Percentiles rank a stretch among this genome's conserved stretches.
Conservation (phyloP, 2,888 invertebrate genomes). For the Mesorhabditis sp. region DNA sequence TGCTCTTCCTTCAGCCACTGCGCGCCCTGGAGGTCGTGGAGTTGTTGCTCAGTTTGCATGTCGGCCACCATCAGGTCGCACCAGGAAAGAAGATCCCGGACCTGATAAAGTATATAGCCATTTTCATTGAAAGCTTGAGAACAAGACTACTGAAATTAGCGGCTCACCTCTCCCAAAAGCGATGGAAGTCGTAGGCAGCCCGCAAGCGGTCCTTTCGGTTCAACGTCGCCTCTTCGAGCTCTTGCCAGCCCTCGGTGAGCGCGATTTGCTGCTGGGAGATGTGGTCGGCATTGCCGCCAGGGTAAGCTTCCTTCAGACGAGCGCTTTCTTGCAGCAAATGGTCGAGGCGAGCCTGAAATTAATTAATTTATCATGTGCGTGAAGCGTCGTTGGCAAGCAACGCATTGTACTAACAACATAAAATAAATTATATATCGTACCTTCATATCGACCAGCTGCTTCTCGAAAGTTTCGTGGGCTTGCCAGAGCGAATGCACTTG, state of each 20-base stretch:
- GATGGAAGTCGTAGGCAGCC: slow-evolving; percentile 82
- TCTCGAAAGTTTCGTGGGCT: slow-evolving; percentile 86
- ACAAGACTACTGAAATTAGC: too few species aligned
- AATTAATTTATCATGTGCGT: too few species aligned
- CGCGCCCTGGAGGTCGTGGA: slow-evolving; percentile 65
- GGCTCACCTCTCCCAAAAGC: slow-evolving; percentile 74
- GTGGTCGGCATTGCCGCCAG: slow-evolving; percentile 76
- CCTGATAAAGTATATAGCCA: slow-evolving; percentile 49
- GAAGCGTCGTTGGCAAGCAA: too few species aligned
- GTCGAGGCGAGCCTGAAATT: slow-evolving; percentile 69
- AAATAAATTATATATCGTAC: too few species aligned
- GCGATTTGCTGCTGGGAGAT: slow-evolving; percentile 81
- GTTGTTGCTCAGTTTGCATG: slow-evolving; percentile 75
- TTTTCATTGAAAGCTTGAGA: slow-evolving; percentile 10
- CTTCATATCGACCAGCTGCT: slow-evolving; percentile 78
- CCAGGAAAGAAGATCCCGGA: slow-evolving; percentile 84
- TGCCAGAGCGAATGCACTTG: slow-evolving; percentile 74
- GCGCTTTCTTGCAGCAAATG: slow-evolving; percentile 87
- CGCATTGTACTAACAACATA: too few species aligned
- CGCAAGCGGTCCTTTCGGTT: slow-evolving; percentile 76
- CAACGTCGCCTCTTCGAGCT: slow-evolving; percentile 76
- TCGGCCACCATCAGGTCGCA: slow-evolving; percentile 74
- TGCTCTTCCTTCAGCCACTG: slow-evolving; percentile 73
- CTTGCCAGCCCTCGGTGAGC: slow-evolving; percentile 81
- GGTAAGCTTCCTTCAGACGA: slow-evolving; percentile 68